Base-by-base conservation (phyloP, 1,140 invertebrate genomes). In the Drosophila orena region DNA sequence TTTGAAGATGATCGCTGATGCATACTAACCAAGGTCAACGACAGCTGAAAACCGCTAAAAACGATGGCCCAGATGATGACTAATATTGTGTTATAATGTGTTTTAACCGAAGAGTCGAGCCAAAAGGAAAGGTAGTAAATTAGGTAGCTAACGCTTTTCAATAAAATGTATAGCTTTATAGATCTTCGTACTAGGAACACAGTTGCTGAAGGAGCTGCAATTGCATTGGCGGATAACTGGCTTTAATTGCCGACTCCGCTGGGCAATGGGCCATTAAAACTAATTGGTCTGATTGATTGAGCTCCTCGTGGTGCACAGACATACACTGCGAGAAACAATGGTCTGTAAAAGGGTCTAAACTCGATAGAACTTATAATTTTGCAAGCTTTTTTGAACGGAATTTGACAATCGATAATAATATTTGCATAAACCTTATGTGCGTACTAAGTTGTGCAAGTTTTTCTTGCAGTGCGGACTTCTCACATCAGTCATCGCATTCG, bases 1-100 rank as follows among this genome's bases (percentile, higher is more conserved):
- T 58, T 43, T 58, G 49, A 59, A 66, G 56, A 50, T 44, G 56
- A 50, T 44, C 35, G 12, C 20, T 52, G 49, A 10, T 30, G 20
- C 24, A 42, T 38, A 42, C 30, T n/a, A 5, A n/a, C n/a, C 37
- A 38, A 15, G 54, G 24, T 40, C 38, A 56, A 56, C 37, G 54
- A 27, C 37, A 56, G 11, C 24, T 2, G 4, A 30, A 30, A 30
- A 30, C 47, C 7, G 22, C 14, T 4, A 12, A 20, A 43, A 30
- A 30, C 3, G 2, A 4, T 44, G 42, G 10, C 20, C 4, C 4
- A 44, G 12, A n/a, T 42, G 40, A 8, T 42, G n/a, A 44, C 11
- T 44, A 15, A 44, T 20, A 20, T 1, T 20, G 12, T 20, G 2
- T n/a, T n/a, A n/a, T n/a, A n/a, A n/a, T 4, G 10, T 8, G 7